A percentile compares a stretch with the other conserved stretches of the same genome.
Conservation (phyloP, 2,113 vertebrate genomes). For the Ascaphus truei region DNA sequence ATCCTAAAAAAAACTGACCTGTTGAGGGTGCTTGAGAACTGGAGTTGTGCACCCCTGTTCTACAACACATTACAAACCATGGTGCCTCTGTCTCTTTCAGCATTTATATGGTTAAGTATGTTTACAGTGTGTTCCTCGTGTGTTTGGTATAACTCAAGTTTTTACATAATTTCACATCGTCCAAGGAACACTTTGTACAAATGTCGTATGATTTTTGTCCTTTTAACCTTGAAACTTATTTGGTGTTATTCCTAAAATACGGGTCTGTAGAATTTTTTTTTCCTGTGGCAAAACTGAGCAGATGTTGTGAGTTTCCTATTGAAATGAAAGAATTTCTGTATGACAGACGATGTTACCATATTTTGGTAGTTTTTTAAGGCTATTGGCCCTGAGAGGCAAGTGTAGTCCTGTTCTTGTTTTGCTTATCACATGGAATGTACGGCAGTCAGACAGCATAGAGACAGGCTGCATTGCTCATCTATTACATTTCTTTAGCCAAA, state of each 20-base stretch:
- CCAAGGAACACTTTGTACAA: neutral
- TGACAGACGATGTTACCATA: neutral
- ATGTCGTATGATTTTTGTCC: neutral
- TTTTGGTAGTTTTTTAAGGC: neutral
- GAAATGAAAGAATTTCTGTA: neutral
- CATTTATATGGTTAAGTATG: too few species aligned
- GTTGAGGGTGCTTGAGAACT: too few species aligned
- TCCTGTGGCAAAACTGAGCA: neutral
- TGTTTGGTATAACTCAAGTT: neutral
- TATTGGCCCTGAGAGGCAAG: neutral
- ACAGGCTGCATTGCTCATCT: too few species aligned
- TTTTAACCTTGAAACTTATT: slow-evolving; percentile 2
- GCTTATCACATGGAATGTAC: slow-evolving; percentile 2
- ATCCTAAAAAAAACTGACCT: too few species aligned
- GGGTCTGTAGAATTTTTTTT: neutral
- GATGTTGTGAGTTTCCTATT: neutral
- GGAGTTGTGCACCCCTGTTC: too few species aligned
- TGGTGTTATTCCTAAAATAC: neutral
- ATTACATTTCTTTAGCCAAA: neutral
- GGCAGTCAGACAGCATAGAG: neutral
- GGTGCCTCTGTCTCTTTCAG: too few species aligned
- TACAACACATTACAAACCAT: too few species aligned
- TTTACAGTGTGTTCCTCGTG: neutral
- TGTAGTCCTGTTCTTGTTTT: neutral
- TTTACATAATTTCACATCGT: neutral